Conservation (phyloP, 53 echinoderm and acorn worm species). For the Temnopleurus reevesii region DNA sequence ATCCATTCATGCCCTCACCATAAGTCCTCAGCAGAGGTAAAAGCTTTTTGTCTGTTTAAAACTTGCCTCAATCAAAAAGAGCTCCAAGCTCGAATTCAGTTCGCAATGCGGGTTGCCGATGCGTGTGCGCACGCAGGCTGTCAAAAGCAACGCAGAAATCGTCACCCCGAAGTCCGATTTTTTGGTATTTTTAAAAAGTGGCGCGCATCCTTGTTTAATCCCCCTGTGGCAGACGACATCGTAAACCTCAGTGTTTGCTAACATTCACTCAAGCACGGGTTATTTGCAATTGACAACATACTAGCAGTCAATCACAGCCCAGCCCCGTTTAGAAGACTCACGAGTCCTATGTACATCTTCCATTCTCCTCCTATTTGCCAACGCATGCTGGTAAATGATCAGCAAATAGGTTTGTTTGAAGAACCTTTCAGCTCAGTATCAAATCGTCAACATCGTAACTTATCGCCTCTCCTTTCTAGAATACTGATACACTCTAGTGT, state of each 20-base stretch:
- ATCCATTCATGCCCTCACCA: neutral
- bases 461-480: slow-evolving; percentile 48
- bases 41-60: slow-evolving; percentile 27
- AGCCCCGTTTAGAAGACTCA: slow-evolving; percentile 18
- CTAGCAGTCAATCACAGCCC: slow-evolving; percentile 56
- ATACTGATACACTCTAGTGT: slow-evolving; percentile 43
- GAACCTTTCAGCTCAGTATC: slow-evolving; percentile 60
- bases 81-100: neutral
- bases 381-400: slow-evolving; percentile 59
- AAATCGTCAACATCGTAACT: slow-evolving; percentile 62
- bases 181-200: slow-evolving; percentile 52
- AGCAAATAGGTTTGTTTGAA: slow-evolving; percentile 61
- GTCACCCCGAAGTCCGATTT: slow-evolving; percentile 7
- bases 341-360: slow-evolving; percentile 45
- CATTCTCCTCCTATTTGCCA: slow-evolving; percentile 49
- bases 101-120: neutral
- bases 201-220: slow-evolving; percentile 48
- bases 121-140: neutral
- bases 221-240: slow-evolving; percentile 51
- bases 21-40: neutral
- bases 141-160: slow-evolving; percentile 14
- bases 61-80: neutral
- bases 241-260: slow-evolving; percentile 57
- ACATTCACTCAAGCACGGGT: slow-evolving; percentile 64
- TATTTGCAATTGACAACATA: slow-evolving; percentile 61